Base-by-base conservation (phyloP, 2,797 vertebrate genomes). In the Sphaeramia orbicularis region DNA sequence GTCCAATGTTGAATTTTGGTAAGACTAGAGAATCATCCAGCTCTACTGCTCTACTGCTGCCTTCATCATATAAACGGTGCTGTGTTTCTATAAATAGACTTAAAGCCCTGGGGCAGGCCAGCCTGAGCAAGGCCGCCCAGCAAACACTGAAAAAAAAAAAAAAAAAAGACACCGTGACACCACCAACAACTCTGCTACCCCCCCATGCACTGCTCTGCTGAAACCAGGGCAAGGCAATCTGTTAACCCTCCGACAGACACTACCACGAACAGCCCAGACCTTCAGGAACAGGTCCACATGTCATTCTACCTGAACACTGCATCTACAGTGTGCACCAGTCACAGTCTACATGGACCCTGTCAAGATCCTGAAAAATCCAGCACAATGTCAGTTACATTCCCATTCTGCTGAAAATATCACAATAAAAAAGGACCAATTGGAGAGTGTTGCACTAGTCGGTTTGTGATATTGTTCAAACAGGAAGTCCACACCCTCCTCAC, bases 51-150 rank as follows among this genome's bases (percentile, higher is more conserved):
- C 48, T 21, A n/a, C n/a, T n/a, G n/a, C 74, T 74, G 74, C 61
- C 79, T 76, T 77, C 45, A 4, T 65, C 79, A 66, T 85, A 81
- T 62, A 88, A 91, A 90, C 70, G 62, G 66, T 58, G 81, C 80
- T 72, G 78, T 66, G 70, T 65, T 72, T 84, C 91, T 93, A 94
- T 91, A 92, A 93, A 93, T 93, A 93, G 89, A 36, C 32, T n/a
- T 41, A 71, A 76, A 84, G 74, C 85, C 87, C 78, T 21, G 50
- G 69, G 76, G 86, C 85, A 66, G 84, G 75, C 66, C 81, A 77
- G 84, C 64, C 76, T 4, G 35, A 79, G 80, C 77, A 59, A 66
- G 74, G 73, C 81, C 16, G 71, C 68, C 75, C 83, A 72, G 76
- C 78, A 76, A 81, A 84, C 65, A 76, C 51, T 47, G 14, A 38